phyloP scores from a whole-genome alignment of 2,888 invertebrate genomes.

The Athalia rosae region DNA sequence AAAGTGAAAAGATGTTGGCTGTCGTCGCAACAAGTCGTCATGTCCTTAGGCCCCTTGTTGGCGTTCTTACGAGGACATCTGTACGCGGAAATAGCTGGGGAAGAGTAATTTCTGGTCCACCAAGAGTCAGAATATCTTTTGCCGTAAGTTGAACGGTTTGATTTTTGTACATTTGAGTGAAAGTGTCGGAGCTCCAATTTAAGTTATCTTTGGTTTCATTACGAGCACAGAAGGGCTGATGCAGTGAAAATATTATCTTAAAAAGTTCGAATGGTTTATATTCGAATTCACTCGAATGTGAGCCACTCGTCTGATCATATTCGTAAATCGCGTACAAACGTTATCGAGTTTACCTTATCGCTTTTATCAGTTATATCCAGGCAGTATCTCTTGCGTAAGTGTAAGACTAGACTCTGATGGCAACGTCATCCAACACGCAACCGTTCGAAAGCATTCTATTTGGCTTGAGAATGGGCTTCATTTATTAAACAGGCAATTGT shows the following conservation, averaged over 20 bases:
- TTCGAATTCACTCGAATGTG: background rate
- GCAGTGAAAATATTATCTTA: background rate
- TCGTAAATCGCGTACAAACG: background rate
- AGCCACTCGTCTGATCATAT: background rate
- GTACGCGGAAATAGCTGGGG: background rate
- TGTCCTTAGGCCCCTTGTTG: background rate
- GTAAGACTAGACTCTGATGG: background rate
- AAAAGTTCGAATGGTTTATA: background rate
- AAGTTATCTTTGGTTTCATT: conserved; percentile 1
- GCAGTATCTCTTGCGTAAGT: conserved; percentile 5
- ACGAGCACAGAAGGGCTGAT: too few species aligned
- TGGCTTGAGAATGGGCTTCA: background rate
- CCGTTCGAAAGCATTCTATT: background rate
- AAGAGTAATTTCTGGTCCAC: conserved; percentile 31
- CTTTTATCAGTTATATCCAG: conserved; percentile 20
- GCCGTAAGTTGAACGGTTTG: conserved; percentile 49
- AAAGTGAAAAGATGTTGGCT: conserved; percentile 29
- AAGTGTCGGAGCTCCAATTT: conserved; percentile 44
- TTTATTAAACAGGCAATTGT: background rate
- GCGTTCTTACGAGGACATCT: conserved; percentile 7
- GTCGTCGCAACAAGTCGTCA: conserved; percentile 31
- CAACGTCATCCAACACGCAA: background rate
- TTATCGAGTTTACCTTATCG: conserved; percentile 26
- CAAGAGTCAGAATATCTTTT: conserved; percentile 52
- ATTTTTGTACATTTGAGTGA: conserved; percentile 43